Percentiles rank a stretch among this genome's conserved stretches.
These are phyloP conservation scores for Venustaconcha ellipsiformis DNA, from an alignment of 1,140 invertebrate genomes.

Conservation along the genomic window DNA sequence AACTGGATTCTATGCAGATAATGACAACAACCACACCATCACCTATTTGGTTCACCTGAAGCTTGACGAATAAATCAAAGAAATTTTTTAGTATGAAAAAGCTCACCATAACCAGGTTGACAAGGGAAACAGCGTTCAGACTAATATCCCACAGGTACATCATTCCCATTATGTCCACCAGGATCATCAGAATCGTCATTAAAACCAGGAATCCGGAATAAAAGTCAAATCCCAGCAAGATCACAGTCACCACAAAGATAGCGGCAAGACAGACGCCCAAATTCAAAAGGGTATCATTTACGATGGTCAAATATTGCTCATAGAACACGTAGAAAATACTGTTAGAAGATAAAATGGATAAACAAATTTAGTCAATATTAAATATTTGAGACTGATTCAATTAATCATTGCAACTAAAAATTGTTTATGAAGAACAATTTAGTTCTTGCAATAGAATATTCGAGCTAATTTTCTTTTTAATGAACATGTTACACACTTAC, in stretches of 20 bases:
- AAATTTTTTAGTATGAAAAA: no score
- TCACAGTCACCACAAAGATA: conserved; percentile 85
- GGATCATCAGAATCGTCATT: conserved; percentile 82
- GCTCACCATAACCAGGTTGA: conserved; percentile 95
- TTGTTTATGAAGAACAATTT: no score
- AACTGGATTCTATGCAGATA: no score
- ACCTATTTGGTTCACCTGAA: no score
- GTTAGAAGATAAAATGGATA: conserved; percentile 62
- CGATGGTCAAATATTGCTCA: conserved; percentile 93
- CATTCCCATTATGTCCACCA: conserved; percentile 85
- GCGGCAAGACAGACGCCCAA: conserved; percentile 80
- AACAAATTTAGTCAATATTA: no score
- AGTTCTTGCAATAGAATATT: no score
- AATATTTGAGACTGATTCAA: no score
- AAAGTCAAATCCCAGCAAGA: conserved; percentile 87
- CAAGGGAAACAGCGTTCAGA: conserved; percentile 91
- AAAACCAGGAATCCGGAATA: conserved; percentile 82
- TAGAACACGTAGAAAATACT: conserved; percentile 95
- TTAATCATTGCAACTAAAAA: no score
- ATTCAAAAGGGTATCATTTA: conserved; percentile 81
- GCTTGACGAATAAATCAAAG: no score
- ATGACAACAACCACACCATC: no score
- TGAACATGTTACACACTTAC: no score
- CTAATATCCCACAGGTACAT: conserved; percentile 93
- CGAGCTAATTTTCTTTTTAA: no score